These are phyloP conservation scores for Odontophorus gujanensis DNA, from an alignment of 2,113 vertebrate species.

Conservation along the genomic window DNA sequence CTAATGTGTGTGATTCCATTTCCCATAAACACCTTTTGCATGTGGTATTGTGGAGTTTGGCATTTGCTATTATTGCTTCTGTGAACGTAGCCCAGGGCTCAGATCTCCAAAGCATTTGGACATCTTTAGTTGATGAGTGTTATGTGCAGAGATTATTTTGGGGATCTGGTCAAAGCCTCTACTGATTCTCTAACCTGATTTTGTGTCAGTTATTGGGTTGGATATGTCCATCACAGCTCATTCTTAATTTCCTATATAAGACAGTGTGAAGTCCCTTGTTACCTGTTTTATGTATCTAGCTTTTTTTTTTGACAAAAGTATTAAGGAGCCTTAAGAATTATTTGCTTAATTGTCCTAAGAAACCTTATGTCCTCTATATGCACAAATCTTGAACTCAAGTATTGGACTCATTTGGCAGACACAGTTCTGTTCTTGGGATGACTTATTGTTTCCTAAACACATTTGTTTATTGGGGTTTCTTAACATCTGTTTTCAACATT, in stretches of 20 bases:
- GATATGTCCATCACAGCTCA: background rate
- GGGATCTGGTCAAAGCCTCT: background rate
- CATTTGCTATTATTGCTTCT: background rate
- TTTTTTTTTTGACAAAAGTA: background rate
- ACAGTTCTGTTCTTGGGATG: background rate
- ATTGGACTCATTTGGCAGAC: background rate
- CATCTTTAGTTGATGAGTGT: background rate
- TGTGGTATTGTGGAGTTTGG: background rate
- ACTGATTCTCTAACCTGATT: background rate
- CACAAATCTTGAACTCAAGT: background rate
- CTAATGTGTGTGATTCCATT: background rate
- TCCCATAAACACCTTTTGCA: fast-evolving
- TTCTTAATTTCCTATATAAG: background rate
- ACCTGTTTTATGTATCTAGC: background rate
- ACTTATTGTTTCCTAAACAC: background rate
- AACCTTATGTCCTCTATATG: background rate
- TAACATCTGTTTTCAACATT: background rate
- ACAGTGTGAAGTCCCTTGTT: background rate
- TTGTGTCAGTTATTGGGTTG: background rate
- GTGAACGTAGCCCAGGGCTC: background rate
- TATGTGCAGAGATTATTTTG: background rate
- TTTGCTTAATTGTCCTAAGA: background rate
- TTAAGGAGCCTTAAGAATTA: background rate
- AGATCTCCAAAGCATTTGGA: background rate
- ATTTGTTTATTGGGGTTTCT: background rate